These are phyloP conservation scores for Neocrepidodera transversa DNA, from an alignment of 2,888 invertebrate species.

Conservation along the genomic window DNA sequence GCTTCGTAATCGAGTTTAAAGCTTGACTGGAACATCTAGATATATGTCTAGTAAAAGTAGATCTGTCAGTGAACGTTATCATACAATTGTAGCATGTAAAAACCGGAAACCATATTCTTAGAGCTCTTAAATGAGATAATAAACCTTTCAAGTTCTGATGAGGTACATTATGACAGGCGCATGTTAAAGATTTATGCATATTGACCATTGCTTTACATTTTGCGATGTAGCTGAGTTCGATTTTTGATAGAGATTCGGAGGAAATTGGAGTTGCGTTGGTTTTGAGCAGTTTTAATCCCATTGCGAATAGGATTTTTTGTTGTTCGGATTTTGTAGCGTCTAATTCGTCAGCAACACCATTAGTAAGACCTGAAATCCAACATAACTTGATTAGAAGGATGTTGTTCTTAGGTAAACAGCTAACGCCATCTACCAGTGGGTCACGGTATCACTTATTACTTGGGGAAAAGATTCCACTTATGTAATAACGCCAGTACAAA, in stretches of 20 bases:
- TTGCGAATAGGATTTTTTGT: constrained; percentile 57
- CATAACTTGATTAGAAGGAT: no score
- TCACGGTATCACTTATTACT: no score
- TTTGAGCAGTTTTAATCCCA: constrained; percentile 53
- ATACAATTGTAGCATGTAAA: constrained; percentile 71
- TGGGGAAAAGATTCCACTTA: no score
- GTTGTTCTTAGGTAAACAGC: no score
- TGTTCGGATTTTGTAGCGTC: constrained; percentile 41
- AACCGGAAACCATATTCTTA: constrained; percentile 64
- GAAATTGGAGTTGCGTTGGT: constrained; percentile 48
- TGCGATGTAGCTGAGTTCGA: constrained; percentile 55
- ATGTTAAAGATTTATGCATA: constrained; percentile 53
- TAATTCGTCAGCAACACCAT: neutral
- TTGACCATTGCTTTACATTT: constrained; percentile 55
- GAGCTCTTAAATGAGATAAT: constrained; percentile 53
- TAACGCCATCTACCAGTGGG: no score
- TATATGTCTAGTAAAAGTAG: constrained; percentile 53
- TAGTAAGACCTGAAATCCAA: constrained; percentile 6
- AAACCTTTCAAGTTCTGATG: constrained; percentile 53
- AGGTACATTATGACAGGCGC: constrained; percentile 55
- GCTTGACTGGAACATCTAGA: constrained; percentile 48
- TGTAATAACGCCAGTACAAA: no score
- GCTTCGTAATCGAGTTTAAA: constrained; percentile 49
- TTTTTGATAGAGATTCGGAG: constrained; percentile 51
- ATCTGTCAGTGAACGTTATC: constrained; percentile 62